Conservation (phyloP, 2,888 invertebrate species). For the Acronicta alni region DNA sequence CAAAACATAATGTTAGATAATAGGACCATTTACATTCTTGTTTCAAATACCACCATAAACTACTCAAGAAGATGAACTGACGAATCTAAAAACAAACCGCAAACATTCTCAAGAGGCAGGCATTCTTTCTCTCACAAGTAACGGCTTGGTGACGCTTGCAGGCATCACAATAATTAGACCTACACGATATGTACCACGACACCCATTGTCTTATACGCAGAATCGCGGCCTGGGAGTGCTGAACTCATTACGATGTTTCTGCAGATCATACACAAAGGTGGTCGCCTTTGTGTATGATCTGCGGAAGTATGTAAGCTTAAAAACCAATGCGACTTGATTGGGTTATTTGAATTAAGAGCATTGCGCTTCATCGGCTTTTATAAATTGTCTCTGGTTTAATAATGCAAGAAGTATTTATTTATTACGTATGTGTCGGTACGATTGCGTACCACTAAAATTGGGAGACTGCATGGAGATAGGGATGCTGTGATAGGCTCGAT, state of each 20-base stretch:
- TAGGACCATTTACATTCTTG: neutral
- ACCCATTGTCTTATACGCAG: constrained; percentile 52
- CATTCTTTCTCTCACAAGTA: constrained; percentile 33
- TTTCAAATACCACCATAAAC: neutral
- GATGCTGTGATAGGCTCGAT: no score
- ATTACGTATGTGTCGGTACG: no score
- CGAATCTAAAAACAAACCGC: constrained; percentile 6
- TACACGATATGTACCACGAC: constrained; percentile 33
- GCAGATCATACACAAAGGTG: no score
- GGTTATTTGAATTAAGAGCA: no score
- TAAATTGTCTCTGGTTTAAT: no score
- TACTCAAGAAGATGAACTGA: neutral
- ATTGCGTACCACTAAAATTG: no score
- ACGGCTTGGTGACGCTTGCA: constrained; percentile 43
- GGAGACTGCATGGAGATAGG: no score
- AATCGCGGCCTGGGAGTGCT: constrained; percentile 49
- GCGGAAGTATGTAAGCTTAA: constrained; percentile 33
- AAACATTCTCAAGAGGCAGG: constrained; percentile 28
- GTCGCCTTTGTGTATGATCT: constrained; percentile 31
- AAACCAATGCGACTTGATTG: constrained; percentile 25
- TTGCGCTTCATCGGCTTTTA: no score
- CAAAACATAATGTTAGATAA: neutral
- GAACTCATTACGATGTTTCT: constrained; percentile 40
- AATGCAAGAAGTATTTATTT: no score
- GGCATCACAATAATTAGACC: constrained; percentile 42